Base-by-base conservation (phyloP, 1,140 invertebrate genomes). In the Caenorhabditis tropicalis region DNA sequence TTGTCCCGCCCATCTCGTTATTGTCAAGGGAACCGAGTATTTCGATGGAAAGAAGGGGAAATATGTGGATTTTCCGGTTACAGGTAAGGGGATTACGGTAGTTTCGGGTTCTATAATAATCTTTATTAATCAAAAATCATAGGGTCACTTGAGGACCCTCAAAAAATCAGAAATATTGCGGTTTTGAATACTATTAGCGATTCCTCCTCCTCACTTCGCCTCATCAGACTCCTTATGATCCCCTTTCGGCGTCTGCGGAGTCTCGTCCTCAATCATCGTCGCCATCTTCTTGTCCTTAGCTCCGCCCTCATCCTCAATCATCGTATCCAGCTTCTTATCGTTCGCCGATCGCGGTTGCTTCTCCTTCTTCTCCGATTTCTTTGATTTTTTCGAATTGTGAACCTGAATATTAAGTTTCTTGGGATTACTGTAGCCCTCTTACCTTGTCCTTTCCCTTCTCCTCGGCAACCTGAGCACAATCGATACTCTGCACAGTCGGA, bases 21-120 rank as follows among this genome's bases (percentile, higher is more conserved):
- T 92, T 84, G 87, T 91, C 29, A 94, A 95, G 90, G 96, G 96
- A 65, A 99, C 98, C 1, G 98, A 99, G 92, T 99, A 97, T 92
- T 99, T 95, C 91, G 98, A 99, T 92, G 97, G 96, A 10, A 98
- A 99, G 91, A 94, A 94, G 5, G 95, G 96, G 90, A 94, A 96
- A 89, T 99, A 99, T 92, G 96, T 99, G 2, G 98, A 99, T 89
- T 99, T 99, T 95, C 98, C 98, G 0, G 98, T 99, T 70, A 99
- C 98, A 0, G 97, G 98, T 93, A 95, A 85, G 84, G n/a, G n/a
- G n/a, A n/a, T n/a, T n/a, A n/a, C n/a, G n/a, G n/a, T n/a, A n/a
- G n/a, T n/a, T 83, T 79, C n/a, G 9, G 53, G 33, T 4, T 9
- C 81, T 43, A 27, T 80, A 16, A 85, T 65, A 82, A 6, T 82